Conservation (phyloP, 2,888 invertebrate genomes). For the Mesorhabditis spiculigera region DNA sequence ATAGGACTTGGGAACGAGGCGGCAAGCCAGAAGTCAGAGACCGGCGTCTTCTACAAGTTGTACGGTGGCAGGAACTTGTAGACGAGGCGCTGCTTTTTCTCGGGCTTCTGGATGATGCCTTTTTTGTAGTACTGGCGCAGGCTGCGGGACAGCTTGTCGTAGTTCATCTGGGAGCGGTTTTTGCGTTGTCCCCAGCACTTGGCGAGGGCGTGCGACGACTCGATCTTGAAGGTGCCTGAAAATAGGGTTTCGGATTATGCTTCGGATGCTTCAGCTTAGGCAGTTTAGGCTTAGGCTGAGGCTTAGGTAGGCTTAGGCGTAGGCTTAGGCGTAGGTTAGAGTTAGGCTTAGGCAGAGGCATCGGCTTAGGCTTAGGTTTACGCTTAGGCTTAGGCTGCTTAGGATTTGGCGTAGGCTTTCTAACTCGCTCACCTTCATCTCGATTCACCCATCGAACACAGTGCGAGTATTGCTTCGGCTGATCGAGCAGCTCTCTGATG, state of each 20-base stretch:
- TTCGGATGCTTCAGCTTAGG: too few species aligned
- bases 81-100: constrained; percentile 91
- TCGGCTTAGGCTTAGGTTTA: constrained; percentile 4
- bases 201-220: constrained; percentile 95
- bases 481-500: constrained; percentile 85
- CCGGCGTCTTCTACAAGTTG: constrained; percentile 33
- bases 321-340: neutral
- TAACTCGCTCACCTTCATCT: constrained; percentile 69
- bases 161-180: constrained; percentile 98
- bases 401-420: neutral
- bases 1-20: neutral
- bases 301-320: neutral
- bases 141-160: constrained; percentile 94
- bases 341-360: too few species aligned
- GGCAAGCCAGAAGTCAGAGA: neutral
- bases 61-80: constrained; percentile 76
- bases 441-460: constrained; percentile 97
- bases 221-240: constrained; percentile 85
- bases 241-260: neutral
- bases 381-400: neutral
- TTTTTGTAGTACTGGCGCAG: constrained; percentile 97
- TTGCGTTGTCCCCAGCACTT: constrained; percentile 94
- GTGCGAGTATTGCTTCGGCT: constrained; percentile 82
- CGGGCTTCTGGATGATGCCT: constrained; percentile 86
- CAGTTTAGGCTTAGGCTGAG: neutral